Evolutionary conservation across 2,113 vertebrate species (phyloP), one percentile per base, ranked within the genome.

Genomic region (Lamprologus lemairii): DNA sequence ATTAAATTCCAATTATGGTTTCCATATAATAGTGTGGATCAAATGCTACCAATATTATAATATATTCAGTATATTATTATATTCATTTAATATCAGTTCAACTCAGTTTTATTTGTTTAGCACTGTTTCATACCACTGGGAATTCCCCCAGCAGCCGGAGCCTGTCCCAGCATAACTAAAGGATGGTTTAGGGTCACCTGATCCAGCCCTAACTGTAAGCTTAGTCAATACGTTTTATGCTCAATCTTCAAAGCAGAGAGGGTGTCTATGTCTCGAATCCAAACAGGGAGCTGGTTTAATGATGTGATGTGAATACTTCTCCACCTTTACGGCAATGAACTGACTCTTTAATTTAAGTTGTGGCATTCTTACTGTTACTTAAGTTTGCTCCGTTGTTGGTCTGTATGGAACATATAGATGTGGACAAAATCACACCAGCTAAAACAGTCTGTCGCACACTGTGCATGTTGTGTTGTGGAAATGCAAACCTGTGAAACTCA

Each of bases 381-480:
- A 71, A 1, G 3, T 71, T 40, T 23, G 35, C 35, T 23, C 35
- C 5, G 0, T 40, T 42, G n/a, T 71, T 68, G n/a, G 0, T 14
- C 19, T 23, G 63, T 23, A 1, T 71, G 63, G n/a, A 71, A 71
- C 35, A 71, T 42, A 1, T 23, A 71, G 35, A 40, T 71, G 63
- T 40, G 63, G 63, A 71, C 63, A 71, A 42, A 40, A 68, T 68
- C 33, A 13, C 21, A 73, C 37, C 65, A 42, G 40, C 65, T 73
- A 26, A 71, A 73, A 45, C 65, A 45, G 21, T 26, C 65, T 26
- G 37, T 16, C 37, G 1, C 37, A 73, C 37, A 71, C 37, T 23
- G 21, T 2, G 37, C 35, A 0, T 0, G 8, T 42, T 26, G 37
- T 26, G 65, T 42, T 45, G 37, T 3, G 37, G 0, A 73, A 26